phyloP scores from a whole-genome alignment of 1,140 invertebrate species.

The Aphaenogaster floridana region DNA sequence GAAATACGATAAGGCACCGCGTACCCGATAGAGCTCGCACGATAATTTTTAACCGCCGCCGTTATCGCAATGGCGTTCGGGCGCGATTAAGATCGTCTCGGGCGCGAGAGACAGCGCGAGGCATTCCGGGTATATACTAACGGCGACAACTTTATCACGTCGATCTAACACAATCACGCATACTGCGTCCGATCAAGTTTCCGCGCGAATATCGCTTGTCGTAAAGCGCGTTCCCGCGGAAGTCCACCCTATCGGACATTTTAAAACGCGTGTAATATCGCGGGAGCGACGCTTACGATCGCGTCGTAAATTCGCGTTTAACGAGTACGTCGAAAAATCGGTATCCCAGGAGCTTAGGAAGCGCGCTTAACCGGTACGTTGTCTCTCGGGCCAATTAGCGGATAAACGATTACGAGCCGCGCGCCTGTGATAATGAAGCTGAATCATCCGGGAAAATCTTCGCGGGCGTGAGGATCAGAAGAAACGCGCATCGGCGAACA shows the following conservation, averaged over 20 bases:
- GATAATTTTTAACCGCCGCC: constrained; percentile 54
- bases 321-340: constrained; percentile 40
- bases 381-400: constrained; percentile 52
- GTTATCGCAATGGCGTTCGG: constrained; percentile 48
- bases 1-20: constrained; percentile 54
- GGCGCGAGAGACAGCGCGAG: constrained; percentile 4
- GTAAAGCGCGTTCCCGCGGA: constrained; percentile 23
- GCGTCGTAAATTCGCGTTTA: constrained; percentile 42
- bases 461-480: not conserved
- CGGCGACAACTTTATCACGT: constrained; percentile 38
- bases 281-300: constrained; percentile 17
- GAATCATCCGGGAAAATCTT: constrained; percentile 9
- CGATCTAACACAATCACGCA: constrained; percentile 35
- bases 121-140: not conserved
- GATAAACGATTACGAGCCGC: constrained; percentile 57
- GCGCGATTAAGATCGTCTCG: constrained; percentile 50
- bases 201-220: constrained; percentile 18
- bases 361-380: not conserved
- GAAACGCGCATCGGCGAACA: constrained; percentile 34
- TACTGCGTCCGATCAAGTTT: constrained; percentile 41
- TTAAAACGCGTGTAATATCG: constrained; percentile 40
- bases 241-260: not conserved
- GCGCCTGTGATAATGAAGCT: constrained; percentile 51
- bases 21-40: constrained; percentile 7
- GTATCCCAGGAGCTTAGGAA: not conserved